phyloP scores from a whole-genome alignment of 2,888 invertebrate genomes.

The Agrotis puta region DNA sequence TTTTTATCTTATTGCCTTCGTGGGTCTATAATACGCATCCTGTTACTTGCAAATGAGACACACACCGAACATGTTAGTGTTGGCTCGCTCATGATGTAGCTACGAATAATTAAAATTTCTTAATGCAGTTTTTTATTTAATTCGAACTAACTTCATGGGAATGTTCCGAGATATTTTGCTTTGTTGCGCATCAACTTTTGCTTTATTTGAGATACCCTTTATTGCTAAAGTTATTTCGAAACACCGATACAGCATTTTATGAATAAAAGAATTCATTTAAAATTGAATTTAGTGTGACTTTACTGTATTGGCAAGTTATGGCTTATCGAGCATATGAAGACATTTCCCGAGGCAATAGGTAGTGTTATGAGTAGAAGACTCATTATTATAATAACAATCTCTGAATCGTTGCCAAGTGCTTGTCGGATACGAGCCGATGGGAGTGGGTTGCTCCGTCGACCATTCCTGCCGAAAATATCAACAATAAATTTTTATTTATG shows the following conservation, averaged over 20 bases:
- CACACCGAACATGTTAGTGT: constrained; percentile 84
- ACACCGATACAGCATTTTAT: constrained; percentile 29
- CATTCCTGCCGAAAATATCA: constrained; percentile 81
- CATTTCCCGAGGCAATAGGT: constrained; percentile 79
- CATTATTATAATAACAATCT: constrained; percentile 87
- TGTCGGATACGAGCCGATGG: constrained; percentile 75
- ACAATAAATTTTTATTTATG: constrained; percentile 76
- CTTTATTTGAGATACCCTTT: constrained; percentile 41
- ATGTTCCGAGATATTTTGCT: constrained; percentile 59
- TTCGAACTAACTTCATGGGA: constrained; percentile 66
- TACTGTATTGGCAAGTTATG: constrained; percentile 82
- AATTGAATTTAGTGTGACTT: constrained; percentile 76
- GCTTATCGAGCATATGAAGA: constrained; percentile 82
- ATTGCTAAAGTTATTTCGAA: constrained; percentile 31
- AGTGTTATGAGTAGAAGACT: constrained; percentile 86
- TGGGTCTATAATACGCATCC: constrained; percentile 90
- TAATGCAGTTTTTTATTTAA: constrained; percentile 69
- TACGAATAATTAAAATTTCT: constrained; percentile 87
- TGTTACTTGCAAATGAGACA: constrained; percentile 91
- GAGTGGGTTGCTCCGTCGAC: constrained; percentile 78
- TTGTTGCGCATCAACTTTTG: constrained; percentile 45
- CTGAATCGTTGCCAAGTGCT: constrained; percentile 85
- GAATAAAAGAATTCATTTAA: constrained; percentile 76
- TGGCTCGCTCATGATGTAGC: constrained; percentile 85
- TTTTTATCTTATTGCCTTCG: constrained; percentile 90